These are phyloP conservation scores for Conistra vaccinii DNA, from an alignment of 2,888 invertebrate species.

Conservation along the genomic window DNA sequence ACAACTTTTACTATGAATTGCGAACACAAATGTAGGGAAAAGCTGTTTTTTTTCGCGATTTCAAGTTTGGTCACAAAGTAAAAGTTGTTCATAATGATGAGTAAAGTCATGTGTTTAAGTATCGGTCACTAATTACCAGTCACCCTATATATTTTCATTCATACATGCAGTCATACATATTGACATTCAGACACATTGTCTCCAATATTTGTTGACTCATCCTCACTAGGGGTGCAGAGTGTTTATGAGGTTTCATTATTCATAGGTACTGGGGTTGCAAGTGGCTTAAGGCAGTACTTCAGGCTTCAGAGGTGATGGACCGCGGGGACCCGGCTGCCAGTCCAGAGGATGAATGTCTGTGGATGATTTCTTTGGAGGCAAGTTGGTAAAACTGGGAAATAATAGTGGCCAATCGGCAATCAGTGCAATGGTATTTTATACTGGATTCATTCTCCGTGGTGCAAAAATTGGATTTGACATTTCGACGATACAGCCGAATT, in stretches of 20 bases:
- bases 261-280: constrained; percentile 66
- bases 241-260: constrained; percentile 82
- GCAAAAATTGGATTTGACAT: not conserved
- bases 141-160: too few species aligned
- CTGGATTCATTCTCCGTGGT: not conserved
- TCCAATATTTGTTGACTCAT: constrained; percentile 42
- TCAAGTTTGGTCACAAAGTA: too few species aligned
- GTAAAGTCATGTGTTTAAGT: too few species aligned
- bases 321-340: too few species aligned
- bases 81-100: too few species aligned
- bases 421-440: too few species aligned
- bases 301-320: constrained; percentile 26
- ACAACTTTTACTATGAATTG: too few species aligned
- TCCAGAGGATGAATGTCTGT: too few species aligned
- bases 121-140: too few species aligned
- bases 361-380: not conserved
- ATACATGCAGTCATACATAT: not conserved
- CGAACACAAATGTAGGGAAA: too few species aligned
- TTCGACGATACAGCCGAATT: not conserved
- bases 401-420: not conserved
- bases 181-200: constrained; percentile 13
- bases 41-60: too few species aligned
- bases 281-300: constrained; percentile 59
- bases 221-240: constrained; percentile 65
- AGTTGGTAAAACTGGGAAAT: not conserved